Evolutionary conservation across 2,888 invertebrate genomes (phyloP).

Genomic region (Oscheius sp.): DNA sequence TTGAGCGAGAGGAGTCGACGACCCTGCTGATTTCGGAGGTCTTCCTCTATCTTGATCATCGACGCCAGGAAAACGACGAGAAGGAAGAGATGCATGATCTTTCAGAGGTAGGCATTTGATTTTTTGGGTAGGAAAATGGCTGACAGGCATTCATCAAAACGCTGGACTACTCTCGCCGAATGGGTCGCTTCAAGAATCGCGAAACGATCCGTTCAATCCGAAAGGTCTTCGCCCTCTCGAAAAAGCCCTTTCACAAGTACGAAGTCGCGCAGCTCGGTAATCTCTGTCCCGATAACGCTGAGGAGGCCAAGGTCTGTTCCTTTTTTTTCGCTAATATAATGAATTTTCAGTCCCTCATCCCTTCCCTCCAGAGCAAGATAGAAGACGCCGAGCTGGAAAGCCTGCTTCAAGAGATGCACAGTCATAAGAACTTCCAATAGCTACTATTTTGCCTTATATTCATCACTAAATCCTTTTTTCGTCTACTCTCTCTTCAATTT

Average conservation of each 20-base stretch:
- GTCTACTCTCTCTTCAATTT: background rate
- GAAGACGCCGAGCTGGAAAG: conserved; percentile 97
- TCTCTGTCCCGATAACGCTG: conserved; percentile 96
- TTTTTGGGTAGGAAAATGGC: background rate
- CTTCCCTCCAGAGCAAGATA: conserved; percentile 87
- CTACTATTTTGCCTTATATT: background rate
- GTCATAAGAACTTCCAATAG: conserved; percentile 92
- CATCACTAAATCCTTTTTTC: background rate
- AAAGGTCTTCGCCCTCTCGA: conserved; percentile 76
- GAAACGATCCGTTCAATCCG: conserved; percentile 96
- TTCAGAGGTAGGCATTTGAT: conserved; percentile 81
- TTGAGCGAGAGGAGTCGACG: conserved; percentile 89
- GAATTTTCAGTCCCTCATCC: conserved; percentile 51
- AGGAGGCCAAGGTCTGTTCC: conserved; percentile 85
- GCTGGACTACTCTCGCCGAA: conserved; percentile 92
- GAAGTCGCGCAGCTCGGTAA: conserved; percentile 96
- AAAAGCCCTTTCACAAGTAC: conserved; percentile 92
- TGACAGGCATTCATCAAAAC: conserved; percentile 89
- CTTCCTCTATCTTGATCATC: conserved; percentile 92
- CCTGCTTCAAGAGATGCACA: conserved; percentile 95
- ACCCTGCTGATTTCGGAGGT: conserved; percentile 85
- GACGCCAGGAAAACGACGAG: conserved; percentile 96
- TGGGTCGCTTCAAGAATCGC: conserved; percentile 96
- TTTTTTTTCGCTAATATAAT: background rate
- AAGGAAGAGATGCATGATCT: conserved; percentile 97